Percentiles rank a stretch among this genome's conserved stretches.
Conservation (phyloP, 1,140 invertebrate species). For the Drosophila parvula region DNA sequence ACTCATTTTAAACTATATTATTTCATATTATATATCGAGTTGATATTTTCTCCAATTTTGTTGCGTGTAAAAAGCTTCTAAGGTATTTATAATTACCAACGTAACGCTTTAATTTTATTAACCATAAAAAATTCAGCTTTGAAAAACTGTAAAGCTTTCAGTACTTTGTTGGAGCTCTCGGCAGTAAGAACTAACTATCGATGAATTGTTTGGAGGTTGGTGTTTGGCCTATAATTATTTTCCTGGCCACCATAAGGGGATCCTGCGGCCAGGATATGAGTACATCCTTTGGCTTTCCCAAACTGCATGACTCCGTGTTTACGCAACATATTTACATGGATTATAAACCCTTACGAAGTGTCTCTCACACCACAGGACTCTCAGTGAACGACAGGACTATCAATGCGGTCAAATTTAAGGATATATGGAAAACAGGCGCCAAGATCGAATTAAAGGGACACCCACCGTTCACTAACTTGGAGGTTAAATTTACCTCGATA, state of each 20-base stretch:
- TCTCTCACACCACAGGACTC: slow-evolving; percentile 2
- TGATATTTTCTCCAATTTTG: background rate
- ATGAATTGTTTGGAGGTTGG: too few species aligned
- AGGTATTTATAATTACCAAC: background rate
- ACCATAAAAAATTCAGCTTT: too few species aligned
- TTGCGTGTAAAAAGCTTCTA: background rate
- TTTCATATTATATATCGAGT: background rate
- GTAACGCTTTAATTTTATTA: background rate
- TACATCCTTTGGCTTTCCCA: background rate
- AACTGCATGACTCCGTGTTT: background rate
- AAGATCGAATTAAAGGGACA: background rate
- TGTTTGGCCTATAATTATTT: background rate
- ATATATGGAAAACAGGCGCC: slow-evolving; percentile 3
- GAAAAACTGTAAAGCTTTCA: background rate
- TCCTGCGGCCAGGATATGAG: slow-evolving; percentile 5
- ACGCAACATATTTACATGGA: background rate
- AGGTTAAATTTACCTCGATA: slow-evolving; percentile 3
- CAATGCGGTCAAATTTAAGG: background rate
- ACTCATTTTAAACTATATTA: too few species aligned
- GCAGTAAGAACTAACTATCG: background rate
- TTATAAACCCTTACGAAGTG: background rate
- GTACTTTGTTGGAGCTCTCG: too few species aligned
- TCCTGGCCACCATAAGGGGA: too few species aligned
- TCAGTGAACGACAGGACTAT: background rate
- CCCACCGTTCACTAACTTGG: background rate